Evolutionary conservation across 2,888 invertebrate species (phyloP), one percentile per base, ranked within the genome.

Genomic region (Opisthograptis luteolata): DNA sequence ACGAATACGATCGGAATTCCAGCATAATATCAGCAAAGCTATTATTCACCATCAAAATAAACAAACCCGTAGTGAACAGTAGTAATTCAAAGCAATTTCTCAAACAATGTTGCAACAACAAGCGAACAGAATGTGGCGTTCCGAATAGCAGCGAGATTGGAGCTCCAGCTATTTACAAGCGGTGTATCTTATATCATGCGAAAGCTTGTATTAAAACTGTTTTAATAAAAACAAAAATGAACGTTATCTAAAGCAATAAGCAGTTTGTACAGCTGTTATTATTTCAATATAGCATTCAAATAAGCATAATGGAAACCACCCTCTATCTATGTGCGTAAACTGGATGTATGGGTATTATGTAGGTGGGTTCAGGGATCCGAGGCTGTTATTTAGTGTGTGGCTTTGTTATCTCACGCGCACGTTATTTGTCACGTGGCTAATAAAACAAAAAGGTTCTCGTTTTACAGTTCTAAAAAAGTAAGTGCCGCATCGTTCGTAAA

Each of bases 41-140:
- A 27, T 7, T 20, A 13, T 40, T 28, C 40, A 40, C 4, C n/a
- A 19, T 9, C 19, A 19, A 20, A 13, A 17, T 13, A 30, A 40
- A 14, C 30, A 20, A 37, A 12, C 13, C 2, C 25, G 22, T 24
- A 24, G 5, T 24, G n/a, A n/a, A 17, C 3, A 17, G 17, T 10
- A n/a, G 25, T 2, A 10, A 15, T 43, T 10, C 22, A 1, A 32
- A 22, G 10, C 25, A 42, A 32, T 43, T 27, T 19, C 14, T 3
- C 12, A 13, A 43, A 35, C 34, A 43, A 43, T 43, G 27, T 32
- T 43, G 22, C 31, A 31, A 10, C 15, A 31, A 31, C 41, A 10
- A 24, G 41, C 10, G 9, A 15, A 19, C 25, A 43, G 13, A 42
- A 27, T 14, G 27, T 8, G 8, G 19, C 19, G 12, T 12, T 13